Evolutionary conservation across 1,140 invertebrate genomes (phyloP), one percentile per base, ranked within the genome.

Genomic region (Vanessa atalanta): DNA sequence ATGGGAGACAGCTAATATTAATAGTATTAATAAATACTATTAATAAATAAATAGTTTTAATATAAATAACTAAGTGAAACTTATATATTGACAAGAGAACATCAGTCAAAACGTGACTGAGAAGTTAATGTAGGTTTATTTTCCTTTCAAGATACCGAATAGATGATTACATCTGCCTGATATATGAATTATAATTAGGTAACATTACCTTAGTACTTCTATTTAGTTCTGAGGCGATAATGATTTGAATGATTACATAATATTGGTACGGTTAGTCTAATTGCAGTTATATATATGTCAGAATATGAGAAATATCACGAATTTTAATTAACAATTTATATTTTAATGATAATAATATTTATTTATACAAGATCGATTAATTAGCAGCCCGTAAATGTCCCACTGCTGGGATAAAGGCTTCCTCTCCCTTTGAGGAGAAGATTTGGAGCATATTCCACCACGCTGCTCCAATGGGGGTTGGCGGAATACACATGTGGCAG

Each of bases 81-180:
- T 50, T 70, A 50, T 47, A 63, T 70, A 14, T 60, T 63, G 67
- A 60, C 13, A 43, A 20, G 67, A 70, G 20, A 63, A 47, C 57
- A 12, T 69, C 55, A 61, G 68, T 67, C 26, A 66, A 71, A 48
- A 43, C 72, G 69, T 63, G 66, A 70, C 73, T 73, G 43, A 65
- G 65, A 51, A 66, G 68, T 61, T 53, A 70, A 73, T 72, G 66
- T 64, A 47, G 57, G 66, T 63, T 72, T 76, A 73, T 72, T 73
- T 66, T 70, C 67, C 72, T 71, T 71, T 73, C 71, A 63, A 51
- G 53, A 61, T 68, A 16, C 70, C 57, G 68, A 70, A 70, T 57
- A 31, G 26, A 31, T 31, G 26, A 31, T 31, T 31, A 31, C 53
- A 37, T 20, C 43, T 57, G 37, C n/a, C 55, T 71, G 63, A 75